Evolutionary conservation across 2,113 vertebrate species (phyloP).

Genomic region (Apaloderma vittatum): DNA sequence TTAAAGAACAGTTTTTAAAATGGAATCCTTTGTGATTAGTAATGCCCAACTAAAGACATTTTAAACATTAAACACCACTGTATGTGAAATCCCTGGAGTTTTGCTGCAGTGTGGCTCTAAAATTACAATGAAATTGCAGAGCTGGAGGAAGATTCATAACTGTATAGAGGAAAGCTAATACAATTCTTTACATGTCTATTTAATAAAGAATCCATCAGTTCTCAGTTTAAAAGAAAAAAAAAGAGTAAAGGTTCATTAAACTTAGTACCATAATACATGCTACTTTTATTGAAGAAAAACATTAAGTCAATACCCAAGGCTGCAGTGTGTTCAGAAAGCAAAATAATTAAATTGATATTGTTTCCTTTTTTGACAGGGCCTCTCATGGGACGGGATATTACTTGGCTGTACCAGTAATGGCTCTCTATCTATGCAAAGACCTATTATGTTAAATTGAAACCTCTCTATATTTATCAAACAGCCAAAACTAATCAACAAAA

Average conservation of each 20-base stretch:
- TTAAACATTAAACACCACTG: constrained; percentile 48
- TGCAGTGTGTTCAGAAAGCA: constrained; percentile 8
- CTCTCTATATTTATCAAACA: constrained; percentile 37
- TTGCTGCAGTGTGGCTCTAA: not conserved
- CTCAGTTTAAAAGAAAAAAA: not conserved
- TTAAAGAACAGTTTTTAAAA: not conserved
- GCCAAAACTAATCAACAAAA: constrained; percentile 42
- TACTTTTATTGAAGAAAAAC: constrained; percentile 43
- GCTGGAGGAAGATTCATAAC: constrained; percentile 2
- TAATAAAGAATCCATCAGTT: constrained; percentile 9
- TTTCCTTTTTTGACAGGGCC: not conserved
- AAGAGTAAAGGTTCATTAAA: constrained; percentile 31
- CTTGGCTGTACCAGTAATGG: not conserved
- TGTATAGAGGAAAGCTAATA: not conserved
- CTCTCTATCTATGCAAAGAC: not conserved
- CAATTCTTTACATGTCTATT: not conserved
- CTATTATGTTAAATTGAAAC: constrained; percentile 47
- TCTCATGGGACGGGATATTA: constrained; percentile 30
- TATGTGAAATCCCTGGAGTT: constrained; percentile 27
- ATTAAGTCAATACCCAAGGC: constrained; percentile 25
- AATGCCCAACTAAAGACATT: constrained; percentile 36
- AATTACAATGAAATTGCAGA: constrained; percentile 28
- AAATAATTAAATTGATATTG: constrained; percentile 35
- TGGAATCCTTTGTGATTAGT: constrained; percentile 43
- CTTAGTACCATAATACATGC: not conserved